Percentiles rank a stretch among this genome's conserved stretches.
These are phyloP conservation scores for Heliconius melpomene DNA, from an alignment of 1,140 invertebrate genomes.

Conservation along the genomic window DNA sequence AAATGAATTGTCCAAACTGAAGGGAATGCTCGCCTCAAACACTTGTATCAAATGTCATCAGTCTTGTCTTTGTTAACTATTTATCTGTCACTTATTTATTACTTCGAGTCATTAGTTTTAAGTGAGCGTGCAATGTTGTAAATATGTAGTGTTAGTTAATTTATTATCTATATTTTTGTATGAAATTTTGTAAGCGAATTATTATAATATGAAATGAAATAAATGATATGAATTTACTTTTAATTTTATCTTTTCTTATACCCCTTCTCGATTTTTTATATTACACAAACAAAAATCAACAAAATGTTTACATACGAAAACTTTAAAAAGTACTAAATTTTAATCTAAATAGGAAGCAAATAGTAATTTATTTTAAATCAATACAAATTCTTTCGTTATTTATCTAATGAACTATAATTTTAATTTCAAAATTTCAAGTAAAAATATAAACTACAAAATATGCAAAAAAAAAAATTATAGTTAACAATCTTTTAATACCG, in stretches of 20 bases:
- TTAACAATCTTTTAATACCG: no score
- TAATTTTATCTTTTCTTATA: not conserved
- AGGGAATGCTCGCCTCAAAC: conserved; percentile 19
- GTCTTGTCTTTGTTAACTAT: conserved; percentile 42
- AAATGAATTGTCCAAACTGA: conserved; percentile 41
- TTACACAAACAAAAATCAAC: not conserved
- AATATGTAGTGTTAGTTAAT: conserved; percentile 36
- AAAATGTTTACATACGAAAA: no score
- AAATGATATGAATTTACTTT: not conserved
- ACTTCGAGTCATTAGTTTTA: conserved; percentile 20
- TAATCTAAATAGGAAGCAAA: no score
- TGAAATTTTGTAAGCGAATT: not conserved
- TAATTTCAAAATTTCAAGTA: no score
- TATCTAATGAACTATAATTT: no score
- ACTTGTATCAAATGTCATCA: conserved; percentile 30
- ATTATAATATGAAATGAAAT: not conserved
- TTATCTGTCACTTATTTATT: conserved; percentile 24
- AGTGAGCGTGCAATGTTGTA: conserved; percentile 39
- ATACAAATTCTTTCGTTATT: no score
- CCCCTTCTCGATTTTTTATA: not conserved
- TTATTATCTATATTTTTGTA: conserved; percentile 21
- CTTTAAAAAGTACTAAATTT: no score
- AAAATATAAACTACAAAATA: no score
- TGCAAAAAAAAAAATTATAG: no score
- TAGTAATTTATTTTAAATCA: no score